These are phyloP conservation scores for Mylabris sibirica DNA, from an alignment of 2,888 invertebrate genomes.

Conservation along the genomic window DNA sequence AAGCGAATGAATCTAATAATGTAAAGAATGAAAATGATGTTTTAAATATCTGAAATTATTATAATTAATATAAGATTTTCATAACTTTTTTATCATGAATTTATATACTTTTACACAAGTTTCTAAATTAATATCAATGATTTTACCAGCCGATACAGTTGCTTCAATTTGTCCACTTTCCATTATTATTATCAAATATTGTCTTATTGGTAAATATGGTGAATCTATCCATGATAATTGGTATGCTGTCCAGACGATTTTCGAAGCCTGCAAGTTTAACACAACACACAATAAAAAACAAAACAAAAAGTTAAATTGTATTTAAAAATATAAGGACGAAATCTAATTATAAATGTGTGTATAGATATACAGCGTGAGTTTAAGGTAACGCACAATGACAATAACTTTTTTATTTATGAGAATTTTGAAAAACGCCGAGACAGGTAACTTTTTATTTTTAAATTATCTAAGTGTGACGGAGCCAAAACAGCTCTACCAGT, in stretches of 20 bases:
- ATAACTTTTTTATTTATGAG: too few species aligned
- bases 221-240: background rate
- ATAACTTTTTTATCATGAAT: background rate
- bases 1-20: background rate
- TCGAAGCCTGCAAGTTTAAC: too few species aligned
- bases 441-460: too few species aligned
- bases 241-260: background rate
- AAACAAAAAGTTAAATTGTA: too few species aligned
- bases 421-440: too few species aligned
- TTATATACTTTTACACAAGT: background rate
- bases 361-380: too few species aligned
- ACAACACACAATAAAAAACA: too few species aligned
- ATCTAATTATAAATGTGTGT: too few species aligned
- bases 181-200: slow-evolving; percentile 13
- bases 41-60: background rate
- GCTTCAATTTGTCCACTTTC: slow-evolving; percentile 2
- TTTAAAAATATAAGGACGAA: too few species aligned
- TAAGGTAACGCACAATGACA: too few species aligned
- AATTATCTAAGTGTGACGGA: too few species aligned
- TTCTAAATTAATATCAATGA: slow-evolving; percentile 3
- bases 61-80: background rate
- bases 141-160: slow-evolving; percentile 7
- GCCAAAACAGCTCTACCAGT: too few species aligned
- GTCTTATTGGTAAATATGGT: background rate
- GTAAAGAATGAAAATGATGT: background rate